Percentiles rank a stretch among this genome's conserved stretches.
phyloP scores from a whole-genome alignment of 92 coral and sea anemone species.

The Siderastrea siderea region DNA sequence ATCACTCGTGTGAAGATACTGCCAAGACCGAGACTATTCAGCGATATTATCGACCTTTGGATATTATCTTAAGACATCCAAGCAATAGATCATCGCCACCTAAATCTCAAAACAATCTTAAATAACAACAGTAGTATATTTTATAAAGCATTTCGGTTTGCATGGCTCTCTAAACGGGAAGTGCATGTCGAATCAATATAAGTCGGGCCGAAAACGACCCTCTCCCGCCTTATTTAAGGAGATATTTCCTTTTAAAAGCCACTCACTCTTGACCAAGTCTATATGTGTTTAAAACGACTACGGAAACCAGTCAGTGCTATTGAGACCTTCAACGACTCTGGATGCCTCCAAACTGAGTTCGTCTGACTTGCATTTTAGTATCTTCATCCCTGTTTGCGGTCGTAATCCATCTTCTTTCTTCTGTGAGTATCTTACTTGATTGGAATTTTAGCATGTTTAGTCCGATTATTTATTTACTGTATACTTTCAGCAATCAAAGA shows the following conservation, averaged over 20 bases:
- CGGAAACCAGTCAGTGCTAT: neutral
- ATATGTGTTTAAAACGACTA: constrained; percentile 26
- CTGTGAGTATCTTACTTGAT: constrained; percentile 38
- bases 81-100: constrained; percentile 52
- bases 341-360: neutral
- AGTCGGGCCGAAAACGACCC: constrained; percentile 37
- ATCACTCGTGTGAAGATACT: constrained; percentile 21
- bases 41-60: constrained; percentile 28
- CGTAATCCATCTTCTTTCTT: neutral
- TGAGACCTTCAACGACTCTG: neutral
- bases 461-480: neutral
- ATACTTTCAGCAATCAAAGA: neutral
- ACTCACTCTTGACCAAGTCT: constrained; percentile 7
- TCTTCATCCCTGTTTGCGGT: constrained; percentile 11
- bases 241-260: constrained; percentile 39
- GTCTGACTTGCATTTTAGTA: neutral
- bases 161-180: constrained; percentile 34
- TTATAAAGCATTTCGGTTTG: constrained; percentile 24
- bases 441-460: neutral
- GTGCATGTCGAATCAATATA: constrained; percentile 51
- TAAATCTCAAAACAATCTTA: constrained; percentile 49
- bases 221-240: constrained; percentile 28
- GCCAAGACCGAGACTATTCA: constrained; percentile 17
- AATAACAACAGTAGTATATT: constrained; percentile 27
- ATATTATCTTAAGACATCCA: constrained; percentile 49